Base-by-base conservation (phyloP, 1,140 invertebrate species). In the Limonius californicus region DNA sequence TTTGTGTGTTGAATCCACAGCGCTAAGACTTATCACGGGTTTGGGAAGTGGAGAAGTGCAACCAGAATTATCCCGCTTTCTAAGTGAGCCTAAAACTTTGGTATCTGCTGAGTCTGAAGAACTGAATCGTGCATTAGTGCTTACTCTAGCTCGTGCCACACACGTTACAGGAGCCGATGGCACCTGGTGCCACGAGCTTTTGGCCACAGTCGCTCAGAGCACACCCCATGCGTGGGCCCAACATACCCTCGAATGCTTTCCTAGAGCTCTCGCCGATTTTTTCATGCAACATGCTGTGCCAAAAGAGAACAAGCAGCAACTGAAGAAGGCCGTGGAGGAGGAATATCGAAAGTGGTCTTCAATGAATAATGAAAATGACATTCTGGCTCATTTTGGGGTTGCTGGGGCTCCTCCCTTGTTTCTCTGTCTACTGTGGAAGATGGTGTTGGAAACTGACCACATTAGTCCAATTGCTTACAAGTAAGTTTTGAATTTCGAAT, bases 311-410 rank as follows among this genome's bases (percentile, higher is more conserved):
- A 96, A 95, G 71, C 89, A 91, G 70, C 83, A 93, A 61, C 79
- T 97, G 0, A 95, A 94, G 77, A 94, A 92, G 78, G 90, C 90
- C 0, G 92, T 96, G 0, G 93, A 97, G 70, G 93, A 96, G 71
- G 95, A 98, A 72, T 97, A 95, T 71, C 82, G 93, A 43, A 97
- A 96, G 74, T 98, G 95, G 94, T 90, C 91, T 42, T 94, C 92
- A 0, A 97, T 97, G 94, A 94, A 87, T 18, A 97, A 95, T 77
- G 95, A 98, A 74, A 94, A 93, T 73, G 95, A 98, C 74, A 94
- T 97, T 11, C 94, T 98, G 66, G 86, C 92, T 1, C 95, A 98
- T 76, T 98, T 98, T 74, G 93, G 94, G 1, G 88, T 92, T 1
- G 89, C 91, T 43, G 89, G 90, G 20, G 93, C 92, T 2, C 90